Percentiles rank a stretch among this genome's conserved stretches.
Evolutionary conservation across 2,888 invertebrate species (phyloP).

Genomic region (Drosophila mulleri): DNA sequence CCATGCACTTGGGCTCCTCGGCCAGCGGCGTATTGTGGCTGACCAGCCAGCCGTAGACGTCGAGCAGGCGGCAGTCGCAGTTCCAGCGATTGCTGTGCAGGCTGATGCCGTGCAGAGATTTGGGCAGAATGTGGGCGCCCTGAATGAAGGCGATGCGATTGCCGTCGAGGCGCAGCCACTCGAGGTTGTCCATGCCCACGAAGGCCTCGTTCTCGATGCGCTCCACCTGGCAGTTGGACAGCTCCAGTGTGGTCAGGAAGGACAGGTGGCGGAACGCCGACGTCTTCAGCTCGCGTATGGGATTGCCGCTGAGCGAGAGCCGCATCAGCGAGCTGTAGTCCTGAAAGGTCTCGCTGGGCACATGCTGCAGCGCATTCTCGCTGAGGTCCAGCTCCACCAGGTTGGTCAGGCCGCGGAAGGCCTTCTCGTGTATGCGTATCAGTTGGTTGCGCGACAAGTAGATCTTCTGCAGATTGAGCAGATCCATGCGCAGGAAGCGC

Average conservation of each 20-base stretch:
- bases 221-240: conserved; percentile 92
- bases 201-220: conserved; percentile 92
- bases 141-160: conserved; percentile 91
- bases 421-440: conserved; percentile 91
- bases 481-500: conserved; percentile 91
- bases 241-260: conserved; percentile 91
- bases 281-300: conserved; percentile 90
- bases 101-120: conserved; percentile 91
- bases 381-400: conserved; percentile 95
- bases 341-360: conserved; percentile 92
- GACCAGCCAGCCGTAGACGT: conserved; percentile 91
- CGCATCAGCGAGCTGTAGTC: conserved; percentile 93
- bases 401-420: conserved; percentile 94
- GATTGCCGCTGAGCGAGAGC: conserved; percentile 92
- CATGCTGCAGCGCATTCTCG: conserved; percentile 90
- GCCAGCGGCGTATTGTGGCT: conserved; percentile 91
- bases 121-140: conserved; percentile 90
- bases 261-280: conserved; percentile 91
- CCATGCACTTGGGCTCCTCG: conserved; percentile 91
- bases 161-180: conserved; percentile 93
- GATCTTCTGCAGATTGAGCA: conserved; percentile 94
- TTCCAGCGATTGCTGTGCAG: conserved; percentile 95
- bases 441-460: conserved; percentile 92
- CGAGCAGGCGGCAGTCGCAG: conserved; percentile 93
- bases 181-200: conserved; percentile 91